These are phyloP conservation scores for Tarsius wallacei DNA, from an alignment of 2,797 vertebrate species.

Conservation along the genomic window DNA sequence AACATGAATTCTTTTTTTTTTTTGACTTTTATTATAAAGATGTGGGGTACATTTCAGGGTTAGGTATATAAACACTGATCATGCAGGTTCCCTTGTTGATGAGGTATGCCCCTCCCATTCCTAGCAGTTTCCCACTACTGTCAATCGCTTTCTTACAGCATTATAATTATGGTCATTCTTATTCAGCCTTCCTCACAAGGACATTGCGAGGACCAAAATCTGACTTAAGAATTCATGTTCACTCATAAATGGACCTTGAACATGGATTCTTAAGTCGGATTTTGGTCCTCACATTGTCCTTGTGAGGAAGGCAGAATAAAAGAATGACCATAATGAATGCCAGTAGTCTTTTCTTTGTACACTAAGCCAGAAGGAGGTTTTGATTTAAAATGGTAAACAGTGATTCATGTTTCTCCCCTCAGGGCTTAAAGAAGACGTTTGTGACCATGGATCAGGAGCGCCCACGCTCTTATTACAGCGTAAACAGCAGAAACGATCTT, in stretches of 20 bases:
- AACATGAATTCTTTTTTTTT: neutral
- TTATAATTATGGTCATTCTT: no score
- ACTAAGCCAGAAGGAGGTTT: conserved; percentile 29
- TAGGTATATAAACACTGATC: no score
- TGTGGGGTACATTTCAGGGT: no score
- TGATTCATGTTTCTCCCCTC: conserved; percentile 45
- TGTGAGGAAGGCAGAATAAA: neutral
- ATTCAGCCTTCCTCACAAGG: no score
- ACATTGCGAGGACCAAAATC: no score
- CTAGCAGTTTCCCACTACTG: no score
- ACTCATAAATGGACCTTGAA: no score
- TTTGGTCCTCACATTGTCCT: neutral
- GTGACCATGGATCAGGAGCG: conserved; percentile 95
- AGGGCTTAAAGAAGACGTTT: conserved; percentile 96
- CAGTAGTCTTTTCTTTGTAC: neutral
- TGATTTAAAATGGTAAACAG: conserved; percentile 32
- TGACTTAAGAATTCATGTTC: no score
- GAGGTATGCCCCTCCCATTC: no score
- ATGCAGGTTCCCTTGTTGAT: no score
- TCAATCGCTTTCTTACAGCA: no score
- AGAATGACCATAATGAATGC: neutral
- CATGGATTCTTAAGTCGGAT: neutral
- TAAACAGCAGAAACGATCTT: conserved; percentile 95
- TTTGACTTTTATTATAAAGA: no score
- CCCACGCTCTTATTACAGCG: conserved; percentile 94